Base-by-base conservation (phyloP, 1,140 invertebrate genomes). In the Macrostomum lignano region DNA sequence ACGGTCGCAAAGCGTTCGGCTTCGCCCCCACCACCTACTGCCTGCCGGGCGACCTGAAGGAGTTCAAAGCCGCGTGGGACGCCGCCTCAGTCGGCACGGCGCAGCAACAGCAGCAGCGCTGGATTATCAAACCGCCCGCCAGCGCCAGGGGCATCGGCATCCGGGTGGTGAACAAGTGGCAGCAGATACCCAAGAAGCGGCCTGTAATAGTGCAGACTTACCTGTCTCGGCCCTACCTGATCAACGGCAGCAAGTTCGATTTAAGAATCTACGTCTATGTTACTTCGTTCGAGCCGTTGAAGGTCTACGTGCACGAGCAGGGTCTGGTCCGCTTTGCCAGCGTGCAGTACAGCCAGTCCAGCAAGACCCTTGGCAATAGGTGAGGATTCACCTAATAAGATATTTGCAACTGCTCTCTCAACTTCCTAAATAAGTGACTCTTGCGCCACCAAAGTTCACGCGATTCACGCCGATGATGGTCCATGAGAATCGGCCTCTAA, bases 211-310 rank as follows among this genome's bases (percentile, higher is more conserved):
- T 91, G 1, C 86, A 96, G 52, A 35, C 15, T 45, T 53, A 44
- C 42, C 37, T 39, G 7, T 25, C 74, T 40, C 73, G 77, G 44
- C 82, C 84, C 1, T 65, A 82, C 21, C 63, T 88, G 33, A 77
- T 93, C 26, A 77, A 84, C 41, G 81, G 76, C 3, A 76, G 79
- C 53, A 93, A 93, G 55, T 93, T 82, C 58, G 86, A 96, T 56
- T 59, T 93, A 40, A 63, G 84, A 3, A 55, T 94, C 4, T 94
- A 94, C 55, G 82, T 93, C 1, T 65, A 91, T 17, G 73, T 94
- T 7, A 84, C 82, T 1, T 81, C 72, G 33, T 72, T 88, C 36
- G 72, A 91, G 58, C 88, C 88, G 1, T 61, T 82, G 20, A 63
- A 73, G 35, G 70, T 93, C 36, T 94, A 91, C 51, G 57, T 96